phyloP scores from a whole-genome alignment of 2,797 vertebrate species.

The Lutjanus argentimaculatus region DNA sequence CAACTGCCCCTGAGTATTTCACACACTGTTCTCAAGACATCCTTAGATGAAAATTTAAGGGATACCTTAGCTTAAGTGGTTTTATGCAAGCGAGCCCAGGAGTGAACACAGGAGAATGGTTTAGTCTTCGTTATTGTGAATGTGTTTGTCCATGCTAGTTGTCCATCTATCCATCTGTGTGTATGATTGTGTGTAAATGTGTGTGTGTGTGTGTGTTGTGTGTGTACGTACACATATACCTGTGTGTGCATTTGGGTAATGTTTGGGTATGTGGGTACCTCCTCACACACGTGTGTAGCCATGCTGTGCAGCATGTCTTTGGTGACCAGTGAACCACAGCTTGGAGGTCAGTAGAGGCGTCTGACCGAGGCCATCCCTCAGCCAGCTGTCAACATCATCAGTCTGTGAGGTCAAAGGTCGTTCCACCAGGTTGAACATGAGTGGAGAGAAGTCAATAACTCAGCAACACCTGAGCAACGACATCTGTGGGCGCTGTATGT shows the following conservation, averaged over 20 bases:
- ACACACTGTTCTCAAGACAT: too few species aligned
- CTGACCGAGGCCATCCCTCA: conserved; percentile 80
- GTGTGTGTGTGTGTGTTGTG: background rate
- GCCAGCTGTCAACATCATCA: conserved; percentile 78
- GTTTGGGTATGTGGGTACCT: conserved; percentile 38
- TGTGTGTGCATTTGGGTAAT: conserved; percentile 14
- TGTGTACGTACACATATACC: background rate
- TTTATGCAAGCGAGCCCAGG: too few species aligned
- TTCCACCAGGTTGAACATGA: conserved; percentile 74
- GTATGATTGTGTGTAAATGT: background rate
- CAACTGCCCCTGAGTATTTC: too few species aligned
- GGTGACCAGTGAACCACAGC: conserved; percentile 71
- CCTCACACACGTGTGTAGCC: conserved; percentile 31
- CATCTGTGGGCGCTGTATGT: conserved; percentile 37
- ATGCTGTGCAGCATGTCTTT: conserved; percentile 62
- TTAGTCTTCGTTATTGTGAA: background rate
- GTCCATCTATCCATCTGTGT: background rate
- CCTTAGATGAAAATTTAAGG: too few species aligned
- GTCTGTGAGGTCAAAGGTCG: conserved; percentile 75
- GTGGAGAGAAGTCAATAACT: conserved; percentile 70
- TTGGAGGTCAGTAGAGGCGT: conserved; percentile 74
- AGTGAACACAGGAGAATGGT: background rate
- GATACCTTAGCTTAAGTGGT: too few species aligned
- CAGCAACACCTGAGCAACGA: conserved; percentile 68
- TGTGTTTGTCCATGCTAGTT: background rate